phyloP scores from a whole-genome alignment of 2,797 vertebrate species.

The Yasuhikotakia modesta region DNA sequence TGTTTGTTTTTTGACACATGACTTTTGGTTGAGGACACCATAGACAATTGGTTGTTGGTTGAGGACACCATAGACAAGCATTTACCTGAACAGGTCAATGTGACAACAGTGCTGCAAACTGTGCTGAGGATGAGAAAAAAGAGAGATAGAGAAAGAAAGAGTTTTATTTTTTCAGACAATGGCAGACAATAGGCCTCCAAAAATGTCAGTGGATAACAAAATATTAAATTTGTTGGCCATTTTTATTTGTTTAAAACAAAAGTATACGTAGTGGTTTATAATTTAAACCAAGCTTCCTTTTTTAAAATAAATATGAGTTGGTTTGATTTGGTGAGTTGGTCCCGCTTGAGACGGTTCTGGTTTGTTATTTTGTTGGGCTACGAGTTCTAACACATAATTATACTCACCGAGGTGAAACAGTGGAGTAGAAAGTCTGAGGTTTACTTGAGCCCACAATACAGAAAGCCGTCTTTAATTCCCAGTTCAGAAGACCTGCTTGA shows the following conservation, averaged over 20 bases:
- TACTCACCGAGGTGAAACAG: constrained; percentile 53
- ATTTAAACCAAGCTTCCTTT: too few species aligned
- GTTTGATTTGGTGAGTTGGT: too few species aligned
- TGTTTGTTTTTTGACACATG: neutral
- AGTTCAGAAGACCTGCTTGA: constrained; percentile 5
- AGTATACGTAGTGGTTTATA: too few species aligned
- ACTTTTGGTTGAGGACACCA: neutral
- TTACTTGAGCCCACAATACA: constrained; percentile 37
- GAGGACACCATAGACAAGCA: neutral
- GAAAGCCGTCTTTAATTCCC: constrained; percentile 40
- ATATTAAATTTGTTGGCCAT: too few species aligned
- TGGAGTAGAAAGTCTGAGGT: constrained; percentile 21
- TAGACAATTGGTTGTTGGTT: neutral
- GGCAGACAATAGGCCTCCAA: neutral
- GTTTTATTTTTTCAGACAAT: neutral
- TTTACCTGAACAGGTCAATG: constrained; percentile 37
- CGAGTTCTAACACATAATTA: too few species aligned
- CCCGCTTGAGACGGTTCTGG: too few species aligned
- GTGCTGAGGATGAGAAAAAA: constrained; percentile 14
- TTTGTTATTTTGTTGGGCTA: too few species aligned
- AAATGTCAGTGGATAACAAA: too few species aligned
- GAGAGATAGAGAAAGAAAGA: neutral
- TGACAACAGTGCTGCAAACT: constrained; percentile 13
- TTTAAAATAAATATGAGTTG: too few species aligned
- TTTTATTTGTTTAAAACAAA: too few species aligned